Evolutionary conservation across 2,113 vertebrate genomes (phyloP).

Genomic region (Oxyruncus cristatus): DNA sequence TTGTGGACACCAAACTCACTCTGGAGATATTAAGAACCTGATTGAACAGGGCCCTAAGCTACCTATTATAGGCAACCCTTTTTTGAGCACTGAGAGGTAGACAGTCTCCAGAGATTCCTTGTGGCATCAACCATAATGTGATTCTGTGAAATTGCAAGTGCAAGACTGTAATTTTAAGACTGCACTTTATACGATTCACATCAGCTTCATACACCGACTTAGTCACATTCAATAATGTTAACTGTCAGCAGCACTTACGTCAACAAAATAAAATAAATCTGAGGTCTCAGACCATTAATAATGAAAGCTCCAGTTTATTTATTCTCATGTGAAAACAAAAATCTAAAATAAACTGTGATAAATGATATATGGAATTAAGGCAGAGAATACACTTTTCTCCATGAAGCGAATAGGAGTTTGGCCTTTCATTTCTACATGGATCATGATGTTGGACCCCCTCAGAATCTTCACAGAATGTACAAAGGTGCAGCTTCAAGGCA

Average conservation of each 20-base stretch:
- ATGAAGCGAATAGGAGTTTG: not conserved
- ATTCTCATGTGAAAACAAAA: not conserved
- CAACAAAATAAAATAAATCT: not conserved
- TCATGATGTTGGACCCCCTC: not conserved
- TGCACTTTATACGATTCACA: not conserved
- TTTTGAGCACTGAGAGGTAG: not conserved
- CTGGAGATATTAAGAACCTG: not conserved
- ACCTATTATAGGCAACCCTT: not conserved
- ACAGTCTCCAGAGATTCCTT: not conserved
- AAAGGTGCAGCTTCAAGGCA: not conserved
- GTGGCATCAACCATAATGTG: not conserved
- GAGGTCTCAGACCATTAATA: not conserved
- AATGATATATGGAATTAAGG: not conserved
- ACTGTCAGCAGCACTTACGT: not conserved
- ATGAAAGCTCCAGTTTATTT: not conserved
- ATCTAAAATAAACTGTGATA: not conserved
- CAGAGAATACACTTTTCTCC: not conserved
- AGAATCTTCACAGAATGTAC: not conserved
- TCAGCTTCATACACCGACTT: not conserved
- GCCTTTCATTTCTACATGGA: not conserved
- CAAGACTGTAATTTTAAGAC: not conserved
- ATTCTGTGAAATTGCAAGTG: not conserved
- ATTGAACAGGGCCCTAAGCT: not conserved
- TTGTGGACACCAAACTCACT: not conserved
- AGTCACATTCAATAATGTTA: not conserved